Evolutionary conservation across 2,797 vertebrate genomes (phyloP).

Genomic region (Tragelaphus eurycerus): DNA sequence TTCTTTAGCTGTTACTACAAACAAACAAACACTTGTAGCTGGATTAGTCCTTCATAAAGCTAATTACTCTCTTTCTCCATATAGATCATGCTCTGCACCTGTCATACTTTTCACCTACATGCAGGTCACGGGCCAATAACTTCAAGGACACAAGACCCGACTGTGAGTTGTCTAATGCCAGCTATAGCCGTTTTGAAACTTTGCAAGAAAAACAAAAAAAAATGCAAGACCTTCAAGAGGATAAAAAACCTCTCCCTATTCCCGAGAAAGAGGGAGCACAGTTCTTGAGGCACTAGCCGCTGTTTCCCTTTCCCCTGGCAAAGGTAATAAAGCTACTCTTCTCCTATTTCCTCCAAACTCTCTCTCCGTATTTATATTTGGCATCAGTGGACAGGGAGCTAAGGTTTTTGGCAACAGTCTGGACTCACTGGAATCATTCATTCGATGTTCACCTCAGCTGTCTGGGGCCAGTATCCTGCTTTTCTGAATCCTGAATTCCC

Average conservation of each 20-base stretch:
- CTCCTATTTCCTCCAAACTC: neutral
- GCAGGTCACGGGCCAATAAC: neutral
- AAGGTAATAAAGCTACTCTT: neutral
- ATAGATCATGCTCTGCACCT: neutral
- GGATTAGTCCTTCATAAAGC: neutral
- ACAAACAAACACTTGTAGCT: neutral
- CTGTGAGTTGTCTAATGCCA: neutral
- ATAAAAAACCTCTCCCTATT: neutral
- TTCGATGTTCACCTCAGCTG: neutral
- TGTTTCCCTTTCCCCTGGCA: neutral
- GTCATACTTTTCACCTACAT: neutral
- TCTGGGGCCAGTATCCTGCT: neutral
- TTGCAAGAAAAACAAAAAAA: neutral
- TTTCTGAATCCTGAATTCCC: neutral
- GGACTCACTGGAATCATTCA: neutral
- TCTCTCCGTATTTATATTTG: neutral
- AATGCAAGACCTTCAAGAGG: neutral
- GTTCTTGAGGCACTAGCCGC: neutral
- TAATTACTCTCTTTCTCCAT: neutral
- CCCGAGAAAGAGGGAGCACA: neutral
- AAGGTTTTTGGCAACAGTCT: neutral
- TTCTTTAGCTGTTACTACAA: neutral
- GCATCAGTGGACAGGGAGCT: neutral
- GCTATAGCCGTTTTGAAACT: neutral
- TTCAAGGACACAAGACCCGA: neutral